Percentiles rank a stretch among this genome's conserved stretches.
These are phyloP conservation scores for Osmerus mordax DNA, from an alignment of 2,113 vertebrate genomes.

Conservation along the genomic window DNA sequence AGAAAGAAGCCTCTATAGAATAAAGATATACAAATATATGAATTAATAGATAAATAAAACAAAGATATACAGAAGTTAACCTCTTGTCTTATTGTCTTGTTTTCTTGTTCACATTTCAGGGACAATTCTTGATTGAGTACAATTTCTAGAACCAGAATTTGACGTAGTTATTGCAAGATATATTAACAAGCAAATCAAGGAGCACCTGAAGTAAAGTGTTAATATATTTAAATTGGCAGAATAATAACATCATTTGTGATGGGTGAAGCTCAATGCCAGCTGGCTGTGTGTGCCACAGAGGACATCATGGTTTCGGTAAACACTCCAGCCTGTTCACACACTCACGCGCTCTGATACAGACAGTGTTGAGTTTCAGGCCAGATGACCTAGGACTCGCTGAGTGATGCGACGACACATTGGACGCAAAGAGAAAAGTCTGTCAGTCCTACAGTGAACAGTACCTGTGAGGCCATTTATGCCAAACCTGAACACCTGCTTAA, in stretches of 20 bases:
- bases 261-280: no score
- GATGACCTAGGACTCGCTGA: background rate
- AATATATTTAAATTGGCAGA: no score
- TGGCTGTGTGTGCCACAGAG: no score
- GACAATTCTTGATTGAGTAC: background rate
- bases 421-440: background rate
- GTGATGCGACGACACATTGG: background rate
- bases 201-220: no score
- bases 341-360: conserved; percentile 10
- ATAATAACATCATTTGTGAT: no score
- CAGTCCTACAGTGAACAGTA: background rate
- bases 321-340: conserved; percentile 10
- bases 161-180: background rate
- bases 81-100: background rate
- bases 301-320: conserved; percentile 1
- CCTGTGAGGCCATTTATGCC: no score
- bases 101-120: background rate
- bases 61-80: conserved; percentile 62
- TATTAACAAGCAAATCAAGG: no score
- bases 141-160: background rate
- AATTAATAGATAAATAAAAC: conserved; percentile 65
- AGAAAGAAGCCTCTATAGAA: conserved; percentile 70
- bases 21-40: conserved; percentile 67
- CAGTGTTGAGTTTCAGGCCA: conserved; percentile 13
- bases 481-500: no score